phyloP scores from a whole-genome alignment of 2,888 invertebrate species.

The Agrotis segetum region DNA sequence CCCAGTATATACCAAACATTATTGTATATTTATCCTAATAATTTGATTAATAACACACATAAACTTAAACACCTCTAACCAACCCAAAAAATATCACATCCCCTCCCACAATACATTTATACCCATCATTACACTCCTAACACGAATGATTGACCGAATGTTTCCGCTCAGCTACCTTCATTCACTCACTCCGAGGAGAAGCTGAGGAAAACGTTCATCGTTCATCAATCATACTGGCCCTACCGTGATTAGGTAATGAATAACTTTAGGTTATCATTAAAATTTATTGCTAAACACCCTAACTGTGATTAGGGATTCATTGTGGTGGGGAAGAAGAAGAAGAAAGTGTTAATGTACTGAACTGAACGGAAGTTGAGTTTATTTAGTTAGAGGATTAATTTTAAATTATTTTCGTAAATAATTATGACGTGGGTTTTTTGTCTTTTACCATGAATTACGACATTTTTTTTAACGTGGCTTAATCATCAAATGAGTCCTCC shows the following conservation, averaged over 20 bases:
- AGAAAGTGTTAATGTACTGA: constrained; percentile 17
- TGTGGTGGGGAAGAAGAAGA: constrained; percentile 9
- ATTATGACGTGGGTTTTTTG: too few relatives aligned
- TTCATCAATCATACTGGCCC: constrained; percentile 72
- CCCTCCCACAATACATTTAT: constrained; percentile 47
- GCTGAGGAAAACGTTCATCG: constrained; percentile 63
- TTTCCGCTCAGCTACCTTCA: constrained; percentile 53
- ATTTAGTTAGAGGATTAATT: too few relatives aligned
- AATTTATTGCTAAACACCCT: constrained; percentile 65
- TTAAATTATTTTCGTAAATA: too few relatives aligned
- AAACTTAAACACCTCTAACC: constrained; percentile 2
- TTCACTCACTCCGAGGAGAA: constrained; percentile 37
- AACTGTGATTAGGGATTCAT: constrained; percentile 53
- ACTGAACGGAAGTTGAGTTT: too few relatives aligned
- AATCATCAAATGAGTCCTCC: too few relatives aligned
- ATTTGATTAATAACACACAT: constrained; percentile 11
- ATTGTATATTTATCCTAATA: background rate
- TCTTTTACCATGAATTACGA: too few relatives aligned
- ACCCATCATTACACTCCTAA: constrained; percentile 45
- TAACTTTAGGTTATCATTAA: constrained; percentile 69
- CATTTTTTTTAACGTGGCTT: too few relatives aligned
- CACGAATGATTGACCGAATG: constrained; percentile 58
- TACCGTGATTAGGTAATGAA: constrained; percentile 73
- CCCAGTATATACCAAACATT: too few relatives aligned
- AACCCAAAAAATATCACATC: constrained; percentile 22